Evolutionary conservation across 35 echinoderm and acorn worm genomes (phyloP).

Genomic region (Stichopus chloronotus): DNA sequence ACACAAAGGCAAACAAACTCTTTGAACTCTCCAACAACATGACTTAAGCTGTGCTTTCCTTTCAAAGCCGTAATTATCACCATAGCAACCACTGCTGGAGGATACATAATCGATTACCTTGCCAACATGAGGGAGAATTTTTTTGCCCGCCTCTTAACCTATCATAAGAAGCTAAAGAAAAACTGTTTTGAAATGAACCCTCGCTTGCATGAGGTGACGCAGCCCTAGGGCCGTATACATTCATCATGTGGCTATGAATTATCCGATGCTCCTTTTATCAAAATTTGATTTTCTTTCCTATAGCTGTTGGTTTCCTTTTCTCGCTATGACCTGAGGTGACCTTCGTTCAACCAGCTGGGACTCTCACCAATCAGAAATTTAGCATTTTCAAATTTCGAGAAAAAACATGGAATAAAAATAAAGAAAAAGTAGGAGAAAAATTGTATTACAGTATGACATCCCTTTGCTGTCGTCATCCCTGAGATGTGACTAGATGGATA

Average conservation of each 20-base stretch:
- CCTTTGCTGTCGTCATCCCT: neutral
- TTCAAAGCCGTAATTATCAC: conserved; percentile 50
- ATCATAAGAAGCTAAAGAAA: conserved; percentile 56
- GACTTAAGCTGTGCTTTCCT: conserved; percentile 39
- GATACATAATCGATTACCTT: conserved; percentile 56
- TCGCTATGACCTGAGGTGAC: conserved; percentile 44
- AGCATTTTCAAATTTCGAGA: neutral
- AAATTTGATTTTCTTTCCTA: conserved; percentile 38
- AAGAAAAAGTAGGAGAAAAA: neutral
- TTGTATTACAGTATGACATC: neutral
- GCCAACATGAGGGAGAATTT: conserved; percentile 48
- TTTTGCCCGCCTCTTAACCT: conserved; percentile 49
- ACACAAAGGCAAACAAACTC: conserved; percentile 53
- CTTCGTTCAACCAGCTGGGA: conserved; percentile 52
- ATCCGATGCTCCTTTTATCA: conserved; percentile 53
- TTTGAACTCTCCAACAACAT: conserved; percentile 51
- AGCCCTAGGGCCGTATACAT: conserved; percentile 53
- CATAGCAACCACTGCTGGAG: conserved; percentile 46
- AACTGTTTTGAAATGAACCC: conserved; percentile 56
- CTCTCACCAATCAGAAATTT: conserved; percentile 5
- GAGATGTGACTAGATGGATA: neutral
- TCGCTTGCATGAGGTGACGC: conserved; percentile 51
- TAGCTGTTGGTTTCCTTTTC: conserved; percentile 49
- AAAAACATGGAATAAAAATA: neutral
- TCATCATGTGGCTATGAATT: conserved; percentile 57